Evolutionary conservation across 2,113 vertebrate genomes (phyloP).

Genomic region (Nibea coibor): DNA sequence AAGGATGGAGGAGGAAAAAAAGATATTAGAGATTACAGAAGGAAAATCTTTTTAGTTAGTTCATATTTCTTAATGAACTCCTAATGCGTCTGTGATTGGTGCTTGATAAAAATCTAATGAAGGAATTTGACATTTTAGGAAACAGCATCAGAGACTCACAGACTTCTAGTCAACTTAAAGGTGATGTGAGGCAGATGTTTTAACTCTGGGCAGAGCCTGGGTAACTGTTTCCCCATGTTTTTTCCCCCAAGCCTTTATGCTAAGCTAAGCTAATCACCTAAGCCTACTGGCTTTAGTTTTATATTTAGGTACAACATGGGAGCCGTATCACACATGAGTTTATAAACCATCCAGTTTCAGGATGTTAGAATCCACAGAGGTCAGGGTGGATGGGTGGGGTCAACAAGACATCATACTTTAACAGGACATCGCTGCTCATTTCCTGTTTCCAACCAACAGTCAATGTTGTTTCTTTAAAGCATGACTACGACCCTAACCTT

Average conservation of each 20-base stretch:
- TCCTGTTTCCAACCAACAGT: no score
- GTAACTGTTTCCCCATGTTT: background rate
- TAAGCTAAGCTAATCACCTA: background rate
- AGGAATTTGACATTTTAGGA: background rate
- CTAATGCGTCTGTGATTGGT: background rate
- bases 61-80: background rate
- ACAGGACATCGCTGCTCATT: no score
- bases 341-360: no score
- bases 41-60: background rate
- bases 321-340: background rate
- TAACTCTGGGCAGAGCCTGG: background rate
- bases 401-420: no score
- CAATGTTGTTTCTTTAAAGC: no score
- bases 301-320: background rate
- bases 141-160: no score
- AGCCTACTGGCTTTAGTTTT: background rate
- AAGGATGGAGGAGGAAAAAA: no score
- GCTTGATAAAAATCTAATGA: background rate
- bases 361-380: no score
- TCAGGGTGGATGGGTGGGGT: no score
- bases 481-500: no score
- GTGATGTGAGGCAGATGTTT: no score
- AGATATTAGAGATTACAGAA: background rate
- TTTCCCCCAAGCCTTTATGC: background rate
- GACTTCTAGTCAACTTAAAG: no score